A percentile compares a stretch with the other conserved stretches of the same genome.
Evolutionary conservation across 2,797 vertebrate species (phyloP).

Genomic region (Lepidocolaptes lacrymiger): DNA sequence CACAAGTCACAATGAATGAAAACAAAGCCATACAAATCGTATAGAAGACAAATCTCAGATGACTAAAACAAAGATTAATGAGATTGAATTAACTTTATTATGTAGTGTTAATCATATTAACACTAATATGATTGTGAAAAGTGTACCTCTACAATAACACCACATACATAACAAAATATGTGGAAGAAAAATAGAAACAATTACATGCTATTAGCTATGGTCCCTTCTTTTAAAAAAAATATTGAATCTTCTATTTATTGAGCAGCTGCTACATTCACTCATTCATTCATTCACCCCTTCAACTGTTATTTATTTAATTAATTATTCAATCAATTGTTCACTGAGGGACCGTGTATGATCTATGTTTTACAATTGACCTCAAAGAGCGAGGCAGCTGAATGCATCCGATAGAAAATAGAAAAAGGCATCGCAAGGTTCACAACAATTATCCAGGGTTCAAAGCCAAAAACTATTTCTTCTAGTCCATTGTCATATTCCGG

Average conservation of each 20-base stretch:
- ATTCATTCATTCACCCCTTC: not conserved
- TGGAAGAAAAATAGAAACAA: not conserved
- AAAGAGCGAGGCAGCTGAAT: slow-evolving; percentile 93
- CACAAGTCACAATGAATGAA: not conserved
- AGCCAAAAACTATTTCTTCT: slow-evolving; percentile 92
- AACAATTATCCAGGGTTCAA: slow-evolving; percentile 92
- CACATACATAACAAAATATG: not conserved
- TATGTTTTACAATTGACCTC: slow-evolving; percentile 88
- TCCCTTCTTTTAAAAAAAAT: not conserved
- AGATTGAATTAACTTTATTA: not conserved
- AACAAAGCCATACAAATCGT: not conserved
- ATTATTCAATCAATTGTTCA: slow-evolving; percentile 41
- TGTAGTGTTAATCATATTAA: not conserved
- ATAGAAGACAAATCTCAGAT: not conserved
- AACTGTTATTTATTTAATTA: slow-evolving; percentile 18
- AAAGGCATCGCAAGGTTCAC: slow-evolving; percentile 96
- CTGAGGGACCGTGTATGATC: not conserved
- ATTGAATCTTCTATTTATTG: not conserved
- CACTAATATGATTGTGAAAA: not conserved
- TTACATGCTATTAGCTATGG: not conserved
- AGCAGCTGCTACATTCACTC: not conserved
- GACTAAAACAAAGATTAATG: not conserved
- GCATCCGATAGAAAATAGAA: slow-evolving; percentile 98
- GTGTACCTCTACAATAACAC: not conserved
- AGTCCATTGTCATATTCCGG: slow-evolving; percentile 94